Evolutionary conservation across 2,888 invertebrate genomes (phyloP).

Genomic region (Erynnis tages): DNA sequence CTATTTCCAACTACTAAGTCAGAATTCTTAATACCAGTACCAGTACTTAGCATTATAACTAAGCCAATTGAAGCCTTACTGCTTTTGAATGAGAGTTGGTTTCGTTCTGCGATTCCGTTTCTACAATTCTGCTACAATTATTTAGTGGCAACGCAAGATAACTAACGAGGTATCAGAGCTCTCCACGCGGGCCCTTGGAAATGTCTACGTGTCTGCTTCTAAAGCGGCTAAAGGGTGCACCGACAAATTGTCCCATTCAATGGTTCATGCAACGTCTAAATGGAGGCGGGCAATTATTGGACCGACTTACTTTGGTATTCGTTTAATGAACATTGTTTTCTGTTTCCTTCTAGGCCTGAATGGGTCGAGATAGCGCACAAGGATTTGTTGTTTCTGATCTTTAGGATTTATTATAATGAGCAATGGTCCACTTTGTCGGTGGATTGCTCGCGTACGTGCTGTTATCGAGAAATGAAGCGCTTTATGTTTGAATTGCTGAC

Average conservation of each 20-base stretch:
- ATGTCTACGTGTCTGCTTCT: conserved; percentile 62
- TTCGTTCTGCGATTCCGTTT: conserved; percentile 31
- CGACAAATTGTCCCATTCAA: conserved; percentile 77
- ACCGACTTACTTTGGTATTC: conserved; percentile 67
- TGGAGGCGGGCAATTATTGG: conserved; percentile 59
- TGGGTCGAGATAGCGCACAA: conserved; percentile 56
- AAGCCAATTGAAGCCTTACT: conserved; percentile 38
- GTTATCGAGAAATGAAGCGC: conserved; percentile 22
- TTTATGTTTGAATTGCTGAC: conserved; percentile 16
- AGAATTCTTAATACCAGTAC: conserved; percentile 46
- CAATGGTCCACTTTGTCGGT: conserved; percentile 31
- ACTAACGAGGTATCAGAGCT: conserved; percentile 74
- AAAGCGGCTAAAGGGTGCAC: conserved; percentile 61
- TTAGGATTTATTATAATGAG: conserved; percentile 43
- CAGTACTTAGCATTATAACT: conserved; percentile 6
- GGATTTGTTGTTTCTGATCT: conserved; percentile 53
- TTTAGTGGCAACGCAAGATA: conserved; percentile 67
- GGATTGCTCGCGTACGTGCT: conserved; percentile 26
- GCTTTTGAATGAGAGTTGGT: conserved; percentile 32
- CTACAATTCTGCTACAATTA: conserved; percentile 67
- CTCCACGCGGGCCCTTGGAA: conserved; percentile 66
- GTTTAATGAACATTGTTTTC: conserved; percentile 78
- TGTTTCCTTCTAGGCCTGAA: conserved; percentile 52
- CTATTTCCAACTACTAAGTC: conserved; percentile 52
- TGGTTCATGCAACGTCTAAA: conserved; percentile 58